These are phyloP conservation scores for Micropoecilia bifurca DNA, from an alignment of 2,797 vertebrate species.

Conservation along the genomic window DNA sequence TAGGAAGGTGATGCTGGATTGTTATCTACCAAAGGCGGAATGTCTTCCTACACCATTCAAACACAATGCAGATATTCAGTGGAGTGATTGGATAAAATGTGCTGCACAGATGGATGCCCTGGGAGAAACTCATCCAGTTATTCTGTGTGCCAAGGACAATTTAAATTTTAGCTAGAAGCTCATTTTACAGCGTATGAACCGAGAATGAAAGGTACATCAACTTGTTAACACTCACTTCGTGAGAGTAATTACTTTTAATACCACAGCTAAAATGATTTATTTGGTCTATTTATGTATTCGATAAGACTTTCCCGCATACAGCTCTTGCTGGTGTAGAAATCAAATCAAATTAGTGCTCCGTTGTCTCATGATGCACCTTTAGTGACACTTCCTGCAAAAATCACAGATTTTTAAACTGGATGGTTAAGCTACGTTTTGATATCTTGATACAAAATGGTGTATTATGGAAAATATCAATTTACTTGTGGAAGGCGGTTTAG, in stretches of 20 bases:
- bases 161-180: conserved; percentile 17
- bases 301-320: background rate
- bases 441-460: conserved; percentile 32
- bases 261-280: background rate
- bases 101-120: conserved; percentile 18
- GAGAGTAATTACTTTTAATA: background rate
- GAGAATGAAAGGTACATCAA: conserved; percentile 8
- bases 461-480: conserved; percentile 28
- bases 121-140: conserved; percentile 16
- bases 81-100: conserved; percentile 11
- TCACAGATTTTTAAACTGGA: background rate
- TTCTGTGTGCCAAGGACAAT: conserved; percentile 30
- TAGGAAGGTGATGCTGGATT: background rate
- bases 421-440: conserved; percentile 12
- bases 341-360: background rate
- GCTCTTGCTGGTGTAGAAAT: background rate
- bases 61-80: background rate
- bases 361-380: background rate
- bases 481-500: conserved; percentile 32
- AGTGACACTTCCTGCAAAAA: background rate
- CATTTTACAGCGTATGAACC: background rate
- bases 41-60: background rate
- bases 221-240: background rate
- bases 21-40: background rate
- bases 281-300: background rate